phyloP scores from a whole-genome alignment of 2,888 invertebrate species.

The Lasioglossum villosulum region DNA sequence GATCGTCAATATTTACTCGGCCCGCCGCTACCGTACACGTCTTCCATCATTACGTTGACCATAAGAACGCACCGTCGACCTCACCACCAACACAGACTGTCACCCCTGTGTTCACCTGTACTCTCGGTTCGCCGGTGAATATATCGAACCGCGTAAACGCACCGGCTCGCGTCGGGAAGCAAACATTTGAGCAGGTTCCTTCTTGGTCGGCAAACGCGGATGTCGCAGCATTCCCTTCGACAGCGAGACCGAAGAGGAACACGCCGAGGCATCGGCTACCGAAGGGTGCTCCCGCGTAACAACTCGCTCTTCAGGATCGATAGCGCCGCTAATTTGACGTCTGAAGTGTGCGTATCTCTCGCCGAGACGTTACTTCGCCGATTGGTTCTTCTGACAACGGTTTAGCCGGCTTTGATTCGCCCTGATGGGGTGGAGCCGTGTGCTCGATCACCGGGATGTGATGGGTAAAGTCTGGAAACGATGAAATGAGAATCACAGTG shows the following conservation, averaged over 20 bases:
- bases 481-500: background rate
- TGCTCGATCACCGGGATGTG: background rate
- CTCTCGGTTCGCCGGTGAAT: constrained; percentile 49
- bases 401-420: constrained; percentile 1
- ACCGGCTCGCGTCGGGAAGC: constrained; percentile 47
- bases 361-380: background rate
- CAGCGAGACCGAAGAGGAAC: constrained; percentile 20
- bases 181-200: constrained; percentile 71
- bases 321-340: constrained; percentile 51
- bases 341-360: constrained; percentile 15
- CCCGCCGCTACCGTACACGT: constrained; percentile 51
- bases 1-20: constrained; percentile 63
- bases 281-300: constrained; percentile 49
- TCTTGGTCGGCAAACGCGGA: constrained; percentile 61
- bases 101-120: constrained; percentile 62
- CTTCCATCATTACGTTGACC: constrained; percentile 62
- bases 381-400: constrained; percentile 10
- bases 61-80: constrained; percentile 43
- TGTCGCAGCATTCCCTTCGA: constrained; percentile 41
- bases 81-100: constrained; percentile 35
- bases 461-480: background rate
- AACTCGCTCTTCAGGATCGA: constrained; percentile 49
- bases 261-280: constrained; percentile 21
- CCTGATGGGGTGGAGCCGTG: background rate
- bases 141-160: constrained; percentile 65